Evolutionary conservation across 1,140 invertebrate species (phyloP).

Genomic region (Leptinotarsa defecta): DNA sequence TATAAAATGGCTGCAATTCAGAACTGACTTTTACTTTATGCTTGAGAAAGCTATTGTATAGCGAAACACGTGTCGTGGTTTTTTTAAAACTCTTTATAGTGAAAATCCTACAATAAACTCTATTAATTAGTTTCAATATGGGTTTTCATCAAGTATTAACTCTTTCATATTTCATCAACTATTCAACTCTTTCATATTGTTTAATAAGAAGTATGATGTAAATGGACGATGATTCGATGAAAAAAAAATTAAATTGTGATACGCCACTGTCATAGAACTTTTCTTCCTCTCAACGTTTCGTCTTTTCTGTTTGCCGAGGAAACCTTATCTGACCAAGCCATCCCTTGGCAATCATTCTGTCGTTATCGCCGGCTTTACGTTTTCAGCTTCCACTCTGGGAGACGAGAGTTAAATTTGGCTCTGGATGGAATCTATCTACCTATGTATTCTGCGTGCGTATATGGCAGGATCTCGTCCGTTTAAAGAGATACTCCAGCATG

Average conservation of each 20-base stretch:
- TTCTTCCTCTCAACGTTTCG: background rate
- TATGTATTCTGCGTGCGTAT: conserved; percentile 8
- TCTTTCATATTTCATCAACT: too few relatives aligned
- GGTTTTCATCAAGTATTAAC: too few relatives aligned
- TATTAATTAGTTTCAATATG: too few relatives aligned
- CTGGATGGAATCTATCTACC: conserved; percentile 18
- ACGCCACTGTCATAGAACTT: background rate
- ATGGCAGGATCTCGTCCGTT: conserved; percentile 4
- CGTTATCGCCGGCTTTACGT: conserved; percentile 31
- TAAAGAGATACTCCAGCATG: conserved; percentile 21
- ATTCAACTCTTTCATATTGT: too few relatives aligned
- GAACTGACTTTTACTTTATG: too few relatives aligned
- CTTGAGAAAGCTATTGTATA: too few relatives aligned
- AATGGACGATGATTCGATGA: too few relatives aligned
- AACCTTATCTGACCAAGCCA: conserved; percentile 37
- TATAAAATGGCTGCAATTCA: too few relatives aligned
- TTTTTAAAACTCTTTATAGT: too few relatives aligned
- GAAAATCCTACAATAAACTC: too few relatives aligned
- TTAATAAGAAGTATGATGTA: too few relatives aligned
- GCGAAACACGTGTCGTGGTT: too few relatives aligned
- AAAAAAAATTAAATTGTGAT: background rate
- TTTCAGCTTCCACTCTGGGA: conserved; percentile 21
- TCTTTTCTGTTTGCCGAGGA: conserved; percentile 31
- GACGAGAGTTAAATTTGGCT: conserved; percentile 22
- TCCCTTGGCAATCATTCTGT: conserved; percentile 36